A percentile compares a stretch with the other conserved stretches of the same genome.
These are phyloP conservation scores for Agelaius phoeniceus DNA, from an alignment of 2,113 vertebrate genomes.

Conservation along the genomic window DNA sequence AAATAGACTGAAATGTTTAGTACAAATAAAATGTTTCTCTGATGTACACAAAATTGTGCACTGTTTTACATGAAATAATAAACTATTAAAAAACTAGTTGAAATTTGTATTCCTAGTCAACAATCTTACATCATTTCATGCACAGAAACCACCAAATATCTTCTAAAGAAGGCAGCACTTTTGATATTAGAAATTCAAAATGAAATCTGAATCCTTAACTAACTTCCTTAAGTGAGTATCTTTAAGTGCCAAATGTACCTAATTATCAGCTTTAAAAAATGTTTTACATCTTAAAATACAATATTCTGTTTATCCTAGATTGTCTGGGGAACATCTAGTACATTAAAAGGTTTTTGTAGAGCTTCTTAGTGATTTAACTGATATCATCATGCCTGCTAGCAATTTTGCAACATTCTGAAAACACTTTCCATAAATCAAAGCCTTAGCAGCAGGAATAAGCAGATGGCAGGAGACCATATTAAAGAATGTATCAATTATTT, in stretches of 20 bases:
- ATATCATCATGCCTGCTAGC: constrained; percentile 73
- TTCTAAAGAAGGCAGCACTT: constrained; percentile 15
- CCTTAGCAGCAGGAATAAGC: constrained; percentile 69
- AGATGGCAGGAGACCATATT: constrained; percentile 72
- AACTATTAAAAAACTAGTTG: not conserved
- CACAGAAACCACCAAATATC: not conserved
- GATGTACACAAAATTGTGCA: not conserved
- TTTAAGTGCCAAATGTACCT: constrained; percentile 35
- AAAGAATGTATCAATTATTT: constrained; percentile 72
- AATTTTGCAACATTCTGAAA: constrained; percentile 76
- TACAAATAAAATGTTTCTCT: constrained; percentile 25
- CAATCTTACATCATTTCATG: not conserved
- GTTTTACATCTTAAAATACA: constrained; percentile 72
- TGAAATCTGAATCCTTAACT: constrained; percentile 54
- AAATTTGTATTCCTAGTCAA: not conserved
- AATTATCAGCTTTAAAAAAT: constrained; percentile 66
- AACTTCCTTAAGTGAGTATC: constrained; percentile 64
- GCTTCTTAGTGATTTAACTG: constrained; percentile 67
- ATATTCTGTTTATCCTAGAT: constrained; percentile 72
- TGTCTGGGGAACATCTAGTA: constrained; percentile 70
- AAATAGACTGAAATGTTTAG: not conserved
- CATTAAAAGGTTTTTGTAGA: constrained; percentile 71
- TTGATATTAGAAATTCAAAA: constrained; percentile 29
- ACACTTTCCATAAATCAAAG: constrained; percentile 77
- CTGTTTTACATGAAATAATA: not conserved